phyloP scores from a whole-genome alignment of 2,113 vertebrate genomes.

The Melanostigma gelatinosum region DNA sequence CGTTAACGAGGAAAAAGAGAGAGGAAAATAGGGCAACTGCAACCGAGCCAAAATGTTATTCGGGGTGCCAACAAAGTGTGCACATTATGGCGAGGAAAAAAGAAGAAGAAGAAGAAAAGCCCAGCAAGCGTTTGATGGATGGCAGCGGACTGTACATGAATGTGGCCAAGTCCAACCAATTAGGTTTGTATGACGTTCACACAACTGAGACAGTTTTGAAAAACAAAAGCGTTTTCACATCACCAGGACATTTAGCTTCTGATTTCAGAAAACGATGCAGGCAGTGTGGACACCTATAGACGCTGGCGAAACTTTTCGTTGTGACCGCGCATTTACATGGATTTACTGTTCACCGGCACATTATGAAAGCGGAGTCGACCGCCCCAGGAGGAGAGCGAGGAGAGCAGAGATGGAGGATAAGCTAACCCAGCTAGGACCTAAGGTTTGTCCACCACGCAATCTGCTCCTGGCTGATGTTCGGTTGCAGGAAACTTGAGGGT shows the following conservation, averaged over 20 bases:
- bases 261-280: slow-evolving; percentile 36
- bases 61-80: slow-evolving; percentile 51
- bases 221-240: slow-evolving; percentile 16
- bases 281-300: slow-evolving; percentile 30
- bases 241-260: slow-evolving; percentile 20
- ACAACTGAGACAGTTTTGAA: slow-evolving; percentile 39
- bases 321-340: slow-evolving; percentile 8
- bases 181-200: slow-evolving; percentile 37
- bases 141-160: slow-evolving; percentile 32
- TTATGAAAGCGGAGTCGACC: not conserved
- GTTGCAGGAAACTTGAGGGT: too few species aligned
- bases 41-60: slow-evolving; percentile 45
- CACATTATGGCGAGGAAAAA: not conserved
- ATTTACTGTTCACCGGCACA: slow-evolving; percentile 25
- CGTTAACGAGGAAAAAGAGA: slow-evolving; percentile 65
- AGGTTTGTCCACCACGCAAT: too few species aligned
- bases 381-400: too few species aligned
- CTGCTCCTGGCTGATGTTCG: too few species aligned
- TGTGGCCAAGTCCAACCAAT: slow-evolving; percentile 45
- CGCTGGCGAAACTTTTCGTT: not conserved
- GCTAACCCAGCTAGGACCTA: too few species aligned
- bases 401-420: not conserved
- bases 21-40: slow-evolving; percentile 46
- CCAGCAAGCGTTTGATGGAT: slow-evolving; percentile 53
- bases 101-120: slow-evolving; percentile 20